These are phyloP conservation scores for Eupithecia pulchellata DNA, from an alignment of 2,888 invertebrate genomes.

Conservation along the genomic window DNA sequence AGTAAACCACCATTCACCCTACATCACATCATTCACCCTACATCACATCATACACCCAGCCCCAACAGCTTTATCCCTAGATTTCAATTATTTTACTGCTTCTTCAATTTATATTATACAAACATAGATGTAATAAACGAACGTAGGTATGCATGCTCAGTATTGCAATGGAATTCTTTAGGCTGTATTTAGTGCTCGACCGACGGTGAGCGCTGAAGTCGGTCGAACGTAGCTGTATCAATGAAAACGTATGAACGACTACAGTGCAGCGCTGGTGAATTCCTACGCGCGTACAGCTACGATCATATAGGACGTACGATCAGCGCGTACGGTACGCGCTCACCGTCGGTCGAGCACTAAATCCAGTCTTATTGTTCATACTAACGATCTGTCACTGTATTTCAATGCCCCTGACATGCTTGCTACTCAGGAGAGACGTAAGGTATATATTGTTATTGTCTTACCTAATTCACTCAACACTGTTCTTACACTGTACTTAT, in stretches of 20 bases:
- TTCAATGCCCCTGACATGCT: conserved; percentile 43
- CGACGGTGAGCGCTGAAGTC: too few species aligned
- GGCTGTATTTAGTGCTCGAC: too few species aligned
- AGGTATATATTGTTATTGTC: conserved; percentile 36
- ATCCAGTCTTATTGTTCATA: conserved; percentile 36
- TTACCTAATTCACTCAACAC: conserved; percentile 1
- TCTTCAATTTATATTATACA: conserved; percentile 58
- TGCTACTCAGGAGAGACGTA: conserved; percentile 47
- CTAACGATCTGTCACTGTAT: conserved; percentile 43
- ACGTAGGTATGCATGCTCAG: conserved; percentile 44
- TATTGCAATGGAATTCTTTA: conserved; percentile 36
- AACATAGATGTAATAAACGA: conserved; percentile 20
- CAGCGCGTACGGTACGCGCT: too few species aligned
- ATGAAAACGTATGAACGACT: too few species aligned
- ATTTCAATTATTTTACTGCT: conserved; percentile 71
- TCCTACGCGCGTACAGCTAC: too few species aligned
- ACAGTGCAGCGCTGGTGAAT: too few species aligned
- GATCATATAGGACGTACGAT: too few species aligned
- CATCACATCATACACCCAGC: conserved; percentile 53
- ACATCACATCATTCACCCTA: conserved; percentile 35
- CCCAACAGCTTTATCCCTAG: conserved; percentile 73
- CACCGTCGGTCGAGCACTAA: too few species aligned
- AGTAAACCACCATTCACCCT: conserved; percentile 54
- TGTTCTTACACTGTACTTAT: background rate
- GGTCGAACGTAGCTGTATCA: too few species aligned